Evolutionary conservation across 1,140 invertebrate species (phyloP).

Genomic region (Orchestia grillus): DNA sequence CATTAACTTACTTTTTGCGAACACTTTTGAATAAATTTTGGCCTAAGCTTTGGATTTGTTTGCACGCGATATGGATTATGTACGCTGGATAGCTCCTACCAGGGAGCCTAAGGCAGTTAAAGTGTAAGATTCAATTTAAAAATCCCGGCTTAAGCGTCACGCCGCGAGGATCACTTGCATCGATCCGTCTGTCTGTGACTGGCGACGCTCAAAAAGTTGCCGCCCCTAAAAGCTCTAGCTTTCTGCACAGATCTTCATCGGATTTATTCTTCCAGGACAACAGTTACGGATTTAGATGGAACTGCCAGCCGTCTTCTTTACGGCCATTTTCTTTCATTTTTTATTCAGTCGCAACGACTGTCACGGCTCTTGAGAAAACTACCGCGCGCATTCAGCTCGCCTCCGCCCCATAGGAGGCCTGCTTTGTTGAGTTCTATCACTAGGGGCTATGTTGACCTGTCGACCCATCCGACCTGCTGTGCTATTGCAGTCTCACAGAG

Average conservation of each 20-base stretch:
- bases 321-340: background rate
- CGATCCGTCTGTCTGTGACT: background rate
- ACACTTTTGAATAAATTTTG: constrained; percentile 12
- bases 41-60: constrained; percentile 1
- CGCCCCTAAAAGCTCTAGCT: background rate
- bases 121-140: constrained; percentile 51
- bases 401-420: background rate
- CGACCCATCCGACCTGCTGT: background rate
- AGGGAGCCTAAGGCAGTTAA: constrained; percentile 20
- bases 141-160: constrained; percentile 34
- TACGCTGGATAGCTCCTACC: background rate
- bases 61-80: background rate
- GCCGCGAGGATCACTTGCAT: constrained; percentile 10
- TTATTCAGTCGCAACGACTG: background rate
- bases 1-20: background rate
- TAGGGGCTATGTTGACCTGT: background rate
- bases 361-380: background rate
- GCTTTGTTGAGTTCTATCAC: background rate
- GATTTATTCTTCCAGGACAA: constrained; percentile 14
- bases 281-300: background rate
- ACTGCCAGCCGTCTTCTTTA: background rate
- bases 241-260: constrained; percentile 3
- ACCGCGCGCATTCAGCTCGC: background rate
- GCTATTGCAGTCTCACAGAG: background rate
- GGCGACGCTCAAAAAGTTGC: background rate